Evolutionary conservation across 2,797 vertebrate species (phyloP).

Genomic region (Lagodon rhomboides): DNA sequence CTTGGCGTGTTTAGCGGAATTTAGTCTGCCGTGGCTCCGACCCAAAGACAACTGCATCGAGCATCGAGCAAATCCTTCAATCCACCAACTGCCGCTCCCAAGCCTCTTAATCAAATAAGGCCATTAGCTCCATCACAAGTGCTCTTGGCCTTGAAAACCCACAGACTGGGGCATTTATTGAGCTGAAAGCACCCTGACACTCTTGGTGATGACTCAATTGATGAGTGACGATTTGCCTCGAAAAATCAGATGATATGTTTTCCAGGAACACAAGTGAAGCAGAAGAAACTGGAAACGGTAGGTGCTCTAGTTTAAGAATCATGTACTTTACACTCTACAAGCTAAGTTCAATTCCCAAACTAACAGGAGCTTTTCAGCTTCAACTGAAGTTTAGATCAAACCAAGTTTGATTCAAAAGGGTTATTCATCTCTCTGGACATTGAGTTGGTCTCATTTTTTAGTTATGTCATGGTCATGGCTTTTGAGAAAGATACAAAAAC

Average conservation of each 20-base stretch:
- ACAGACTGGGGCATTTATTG: background rate
- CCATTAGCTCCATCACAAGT: conserved; percentile 67
- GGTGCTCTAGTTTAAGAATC: background rate
- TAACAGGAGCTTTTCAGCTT: background rate
- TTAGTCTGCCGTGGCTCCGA: conserved; percentile 54
- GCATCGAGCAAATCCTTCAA: conserved; percentile 71
- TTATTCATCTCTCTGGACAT: background rate
- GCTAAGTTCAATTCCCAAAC: background rate
- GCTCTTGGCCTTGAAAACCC: conserved; percentile 36
- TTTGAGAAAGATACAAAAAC: too few relatives aligned
- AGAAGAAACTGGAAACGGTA: background rate
- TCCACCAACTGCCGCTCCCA: conserved; percentile 53
- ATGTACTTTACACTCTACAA: background rate
- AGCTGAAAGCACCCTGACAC: background rate
- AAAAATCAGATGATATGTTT: background rate
- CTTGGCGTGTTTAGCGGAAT: conserved; percentile 49
- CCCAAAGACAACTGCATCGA: conserved; percentile 73
- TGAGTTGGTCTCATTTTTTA: background rate
- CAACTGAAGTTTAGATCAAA: background rate
- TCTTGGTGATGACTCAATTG: background rate
- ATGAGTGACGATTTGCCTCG: background rate
- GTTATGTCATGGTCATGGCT: too few relatives aligned
- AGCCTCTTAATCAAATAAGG: conserved; percentile 77
- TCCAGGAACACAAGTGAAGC: conserved; percentile 7
- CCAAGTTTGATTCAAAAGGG: background rate